Base-by-base conservation (phyloP, 2,113 vertebrate species). In the Hyperoodon ampullatus region DNA sequence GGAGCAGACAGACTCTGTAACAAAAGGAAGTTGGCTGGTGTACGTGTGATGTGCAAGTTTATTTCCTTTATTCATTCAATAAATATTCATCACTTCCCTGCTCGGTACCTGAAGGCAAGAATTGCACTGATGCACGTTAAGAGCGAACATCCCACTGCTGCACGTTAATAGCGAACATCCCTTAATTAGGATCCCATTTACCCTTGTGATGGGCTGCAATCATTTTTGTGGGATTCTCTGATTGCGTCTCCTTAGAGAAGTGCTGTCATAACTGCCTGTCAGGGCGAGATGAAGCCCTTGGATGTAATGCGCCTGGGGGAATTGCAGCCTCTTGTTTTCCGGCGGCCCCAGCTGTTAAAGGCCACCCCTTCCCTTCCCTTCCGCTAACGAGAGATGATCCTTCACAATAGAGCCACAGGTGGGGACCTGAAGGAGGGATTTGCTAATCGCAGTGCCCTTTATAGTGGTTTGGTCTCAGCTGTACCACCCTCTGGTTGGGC, bases 261-360 rank as follows among this genome's bases (percentile, higher is more conserved):
- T 47, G 74, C 87, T 88, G 94, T 97, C 94, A 75, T 81, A 75
- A 75, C 95, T 68, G 89, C 93, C 97, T 55, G 60, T 92, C 92
- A 68, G 74, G 1, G 33, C 50, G 42, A 87, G 65, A 94, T 2
- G 47, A 47, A 92, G 53, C 50, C 92, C 94, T 88, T 81, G 90
- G 80, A 68, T 68, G n/a, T 35, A 83, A 75, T 0, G 1, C 3
- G 1, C 82, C 65, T 66, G 6, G 53, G 70, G 75, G 93, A 96
- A 95, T 50, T 42, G 30, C 18, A 87, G 47, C 23, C 95, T 96
- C 97, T 95, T 86, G 63, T 90, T 94, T 95, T 21, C 83, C 42
- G 66, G 58, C 93, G 92, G 72, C 63, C 66, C 72, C 66, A 39
- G 18, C 71, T 63, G 88, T 78, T 16, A 93, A 95, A 96, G 78